Evolutionary conservation across 2,888 invertebrate species (phyloP), one percentile per base, ranked within the genome.

Genomic region (Parnassius mnemosyne): DNA sequence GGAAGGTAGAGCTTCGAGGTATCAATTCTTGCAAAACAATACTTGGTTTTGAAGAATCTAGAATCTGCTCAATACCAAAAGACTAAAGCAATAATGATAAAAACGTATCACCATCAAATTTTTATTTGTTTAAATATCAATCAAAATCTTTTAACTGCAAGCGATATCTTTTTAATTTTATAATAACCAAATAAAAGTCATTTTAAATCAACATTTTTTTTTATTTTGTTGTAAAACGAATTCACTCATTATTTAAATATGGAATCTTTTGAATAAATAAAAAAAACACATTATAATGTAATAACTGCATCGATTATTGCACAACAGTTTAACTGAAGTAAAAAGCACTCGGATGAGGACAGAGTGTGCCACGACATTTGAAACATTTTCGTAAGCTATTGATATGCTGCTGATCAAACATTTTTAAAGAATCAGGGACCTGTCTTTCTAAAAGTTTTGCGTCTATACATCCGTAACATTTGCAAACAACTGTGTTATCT

Each of bases 271-370:
- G 3, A 20, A 20, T 20, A 20, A 20, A 20, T 20, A 20, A 20
- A 20, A 16, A 16, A 20, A 20, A 20, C 20, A 20, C 20, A 20
- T 20, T 20, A 20, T 20, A 20, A 20, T 20, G 20, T 20, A 20
- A 20, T 20, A 20, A 20, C 20, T 20, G 20, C 20, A 52, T 25
- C 25, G 12, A 25, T 3, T 52, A 25, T 52, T 52, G 3, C 13
- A 20, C 13, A 49, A 46, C 42, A 57, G n/a, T 42, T 60, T 61
- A 64, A 57, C 53, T 65, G 47, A 68, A 69, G 41, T 66, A 69
- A 25, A 67, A 56, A n/a, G 60, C 47, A 49, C 63, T 68, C 2
- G 69, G 69, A 55, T 66, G 63, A 41, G 65, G 69, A 56, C 70
- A 69, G 10, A 57, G 53, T 16, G 60, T 60, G 10, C 61, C 65